Evolutionary conservation across 2,888 invertebrate species (phyloP).

Genomic region (Meganola albula): DNA sequence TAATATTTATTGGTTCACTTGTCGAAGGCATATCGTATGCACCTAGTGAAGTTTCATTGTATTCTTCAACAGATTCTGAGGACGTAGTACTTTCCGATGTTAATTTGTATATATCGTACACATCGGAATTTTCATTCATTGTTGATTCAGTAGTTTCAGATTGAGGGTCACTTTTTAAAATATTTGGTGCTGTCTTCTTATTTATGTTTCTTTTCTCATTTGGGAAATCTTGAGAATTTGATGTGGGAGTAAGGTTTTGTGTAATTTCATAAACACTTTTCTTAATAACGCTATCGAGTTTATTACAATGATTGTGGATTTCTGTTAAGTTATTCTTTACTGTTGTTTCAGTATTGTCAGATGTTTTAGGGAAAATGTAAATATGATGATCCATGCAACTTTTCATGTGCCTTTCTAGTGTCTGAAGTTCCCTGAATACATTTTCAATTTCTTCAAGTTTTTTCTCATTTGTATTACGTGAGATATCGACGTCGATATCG

Average conservation of each 20-base stretch:
- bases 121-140: too few species aligned
- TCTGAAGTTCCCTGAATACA: conserved; percentile 16
- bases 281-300: conserved; percentile 21
- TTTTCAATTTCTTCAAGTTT: conserved; percentile 13
- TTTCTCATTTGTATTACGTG: conserved; percentile 1
- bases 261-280: conserved; percentile 31
- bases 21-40: too few species aligned
- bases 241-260: conserved; percentile 1
- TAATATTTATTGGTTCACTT: too few species aligned
- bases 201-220: conserved; percentile 2
- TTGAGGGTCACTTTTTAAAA: too few species aligned
- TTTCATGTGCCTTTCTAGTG: conserved; percentile 22
- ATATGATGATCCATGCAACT: conserved; percentile 35
- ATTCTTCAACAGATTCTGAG: too few species aligned
- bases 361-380: conserved; percentile 27
- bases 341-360: too few species aligned
- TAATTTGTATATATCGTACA: not conserved
- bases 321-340: conserved; percentile 24
- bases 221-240: not conserved
- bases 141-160: too few species aligned
- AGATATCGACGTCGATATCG: conserved; percentile 15
- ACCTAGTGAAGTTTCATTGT: too few species aligned
- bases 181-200: too few species aligned
- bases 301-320: conserved; percentile 29
- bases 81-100: not conserved